Percentiles rank a stretch among this genome's conserved stretches.
These are phyloP conservation scores for Neotoma lepida DNA, from an alignment of 2,113 vertebrate species.

Conservation along the genomic window DNA sequence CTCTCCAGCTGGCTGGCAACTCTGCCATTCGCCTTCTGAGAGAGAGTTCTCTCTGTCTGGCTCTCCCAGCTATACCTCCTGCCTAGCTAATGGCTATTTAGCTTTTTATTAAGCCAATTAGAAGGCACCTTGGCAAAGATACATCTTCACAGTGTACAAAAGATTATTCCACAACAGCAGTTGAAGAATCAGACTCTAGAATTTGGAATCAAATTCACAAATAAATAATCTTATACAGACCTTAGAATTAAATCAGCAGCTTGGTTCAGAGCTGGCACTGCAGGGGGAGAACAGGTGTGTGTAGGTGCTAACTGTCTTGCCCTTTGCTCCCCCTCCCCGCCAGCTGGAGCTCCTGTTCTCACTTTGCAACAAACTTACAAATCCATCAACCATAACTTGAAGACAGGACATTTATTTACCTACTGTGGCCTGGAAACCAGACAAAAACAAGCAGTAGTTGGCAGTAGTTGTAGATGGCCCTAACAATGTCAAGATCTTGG, in stretches of 20 bases:
- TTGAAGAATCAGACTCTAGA: background rate
- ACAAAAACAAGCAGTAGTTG: too few species aligned
- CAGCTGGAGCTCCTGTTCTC: too few species aligned
- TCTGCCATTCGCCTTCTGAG: background rate
- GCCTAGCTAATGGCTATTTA: background rate
- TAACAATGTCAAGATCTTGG: too few species aligned
- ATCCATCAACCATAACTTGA: too few species aligned
- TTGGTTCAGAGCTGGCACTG: background rate
- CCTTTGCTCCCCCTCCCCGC: too few species aligned
- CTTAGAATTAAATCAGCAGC: background rate
- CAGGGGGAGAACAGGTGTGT: background rate
- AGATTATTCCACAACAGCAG: background rate
- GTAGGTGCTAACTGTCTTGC: background rate
- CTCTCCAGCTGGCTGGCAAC: background rate
- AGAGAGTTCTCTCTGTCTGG: background rate
- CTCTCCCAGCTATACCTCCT: background rate
- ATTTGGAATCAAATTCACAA: background rate
- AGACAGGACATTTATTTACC: too few species aligned
- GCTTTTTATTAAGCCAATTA: background rate
- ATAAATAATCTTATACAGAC: background rate
- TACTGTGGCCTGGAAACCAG: too few species aligned
- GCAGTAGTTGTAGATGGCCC: too few species aligned
- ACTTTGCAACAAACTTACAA: too few species aligned
- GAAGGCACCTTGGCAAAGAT: background rate
- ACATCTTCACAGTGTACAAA: background rate